Conservation (phyloP, 2,888 invertebrate species). For the Mycalesis mineus region DNA sequence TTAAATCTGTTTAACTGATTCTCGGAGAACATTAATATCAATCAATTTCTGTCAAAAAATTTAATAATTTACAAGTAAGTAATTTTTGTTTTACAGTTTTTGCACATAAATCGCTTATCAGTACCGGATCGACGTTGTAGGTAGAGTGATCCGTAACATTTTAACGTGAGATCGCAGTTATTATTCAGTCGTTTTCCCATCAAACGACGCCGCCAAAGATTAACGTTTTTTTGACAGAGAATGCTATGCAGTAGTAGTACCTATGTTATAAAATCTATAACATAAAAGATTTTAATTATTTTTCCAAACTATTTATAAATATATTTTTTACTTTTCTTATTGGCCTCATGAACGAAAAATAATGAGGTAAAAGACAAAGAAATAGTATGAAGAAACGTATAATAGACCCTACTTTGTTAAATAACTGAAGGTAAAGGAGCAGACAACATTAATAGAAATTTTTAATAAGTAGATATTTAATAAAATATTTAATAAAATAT, state of each 20-base stretch:
- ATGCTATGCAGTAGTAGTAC: slow-evolving; percentile 7
- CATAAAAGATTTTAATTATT: too few relatives aligned
- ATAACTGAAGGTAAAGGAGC: too few relatives aligned
- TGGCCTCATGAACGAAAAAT: too few relatives aligned
- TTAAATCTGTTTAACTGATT: background rate
- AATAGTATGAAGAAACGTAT: too few relatives aligned
- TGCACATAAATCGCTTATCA: slow-evolving; percentile 27
- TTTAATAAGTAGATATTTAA: too few relatives aligned
- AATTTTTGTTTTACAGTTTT: slow-evolving; percentile 12
- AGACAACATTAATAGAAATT: too few relatives aligned
- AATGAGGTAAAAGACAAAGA: too few relatives aligned
- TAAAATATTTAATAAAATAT: too few relatives aligned
- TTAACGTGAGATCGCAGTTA: slow-evolving; percentile 47
- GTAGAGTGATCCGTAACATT: slow-evolving; percentile 40
- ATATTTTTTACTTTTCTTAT: too few relatives aligned
- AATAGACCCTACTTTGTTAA: too few relatives aligned
- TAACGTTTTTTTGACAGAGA: slow-evolving; percentile 39
- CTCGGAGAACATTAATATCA: slow-evolving; percentile 3
- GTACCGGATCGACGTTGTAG: slow-evolving; percentile 39
- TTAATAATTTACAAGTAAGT: slow-evolving; percentile 6
- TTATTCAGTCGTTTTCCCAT: slow-evolving; percentile 55
- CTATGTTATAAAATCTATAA: too few relatives aligned
- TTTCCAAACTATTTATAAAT: too few relatives aligned
- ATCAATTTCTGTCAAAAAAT: slow-evolving; percentile 3
- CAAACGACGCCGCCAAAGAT: slow-evolving; percentile 65